Percentiles rank a stretch among this genome's conserved stretches.
Evolutionary conservation across 1,140 invertebrate genomes (phyloP).

Genomic region (Oncopeltus fasciatus): DNA sequence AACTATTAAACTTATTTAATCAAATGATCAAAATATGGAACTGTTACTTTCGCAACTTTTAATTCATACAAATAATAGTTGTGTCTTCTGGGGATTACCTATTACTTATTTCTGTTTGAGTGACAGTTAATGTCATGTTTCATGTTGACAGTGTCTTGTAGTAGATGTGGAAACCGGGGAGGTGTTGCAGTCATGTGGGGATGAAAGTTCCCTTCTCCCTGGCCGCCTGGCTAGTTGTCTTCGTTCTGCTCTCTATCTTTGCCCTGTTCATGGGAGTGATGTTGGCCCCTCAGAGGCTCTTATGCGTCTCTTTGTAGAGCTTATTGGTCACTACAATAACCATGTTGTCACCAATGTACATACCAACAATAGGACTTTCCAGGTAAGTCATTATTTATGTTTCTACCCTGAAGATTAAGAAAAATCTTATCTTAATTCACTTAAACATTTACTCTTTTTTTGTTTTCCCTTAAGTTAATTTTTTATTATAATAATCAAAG

Average conservation of each 20-base stretch:
- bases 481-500: too few relatives aligned
- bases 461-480: too few relatives aligned
- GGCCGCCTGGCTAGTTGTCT: conserved; percentile 41
- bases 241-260: conserved; percentile 43
- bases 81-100: too few relatives aligned
- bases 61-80: too few relatives aligned
- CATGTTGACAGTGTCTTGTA: conserved; percentile 44
- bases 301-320: conserved; percentile 47
- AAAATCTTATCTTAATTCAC: too few relatives aligned
- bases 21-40: too few relatives aligned
- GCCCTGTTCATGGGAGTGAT: conserved; percentile 32
- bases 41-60: too few relatives aligned
- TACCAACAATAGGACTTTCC: conserved; percentile 16
- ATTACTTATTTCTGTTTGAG: too few relatives aligned
- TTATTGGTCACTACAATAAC: conserved; percentile 42
- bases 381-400: conserved; percentile 18
- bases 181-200: conserved; percentile 39
- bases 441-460: too few relatives aligned
- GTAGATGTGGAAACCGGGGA: conserved; percentile 45
- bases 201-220: conserved; percentile 49
- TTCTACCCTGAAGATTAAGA: too few relatives aligned
- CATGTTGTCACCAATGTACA: conserved; percentile 16
- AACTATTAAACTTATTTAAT: too few relatives aligned
- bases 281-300: conserved; percentile 42
- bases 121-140: too few relatives aligned